A percentile compares a stretch with the other conserved stretches of the same genome.
Conservation (phyloP, 2,113 vertebrate genomes). For the Podarcis raffonei region DNA sequence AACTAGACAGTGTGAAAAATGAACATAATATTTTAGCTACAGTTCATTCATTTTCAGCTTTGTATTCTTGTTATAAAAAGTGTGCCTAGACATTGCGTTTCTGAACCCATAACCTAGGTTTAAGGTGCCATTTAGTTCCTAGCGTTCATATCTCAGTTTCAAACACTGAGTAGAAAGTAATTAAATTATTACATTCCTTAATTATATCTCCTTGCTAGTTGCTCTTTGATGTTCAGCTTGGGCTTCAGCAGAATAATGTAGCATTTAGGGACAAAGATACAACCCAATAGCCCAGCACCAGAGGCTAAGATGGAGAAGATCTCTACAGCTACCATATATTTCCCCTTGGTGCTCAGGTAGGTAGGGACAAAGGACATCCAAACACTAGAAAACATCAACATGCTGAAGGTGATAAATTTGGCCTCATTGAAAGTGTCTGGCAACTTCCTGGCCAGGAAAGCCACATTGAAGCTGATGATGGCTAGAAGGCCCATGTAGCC, state of each 20-base stretch:
- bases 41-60: too few species aligned
- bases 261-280: slow-evolving; percentile 1
- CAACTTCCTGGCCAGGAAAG: not conserved
- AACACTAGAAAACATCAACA: not conserved
- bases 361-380: not conserved
- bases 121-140: too few species aligned
- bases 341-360: not conserved
- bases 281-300: not conserved
- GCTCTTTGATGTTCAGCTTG: not conserved
- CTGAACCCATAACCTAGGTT: too few species aligned
- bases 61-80: too few species aligned
- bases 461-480: not conserved
- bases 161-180: too few species aligned
- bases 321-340: slow-evolving; percentile 17
- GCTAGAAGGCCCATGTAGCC: not conserved
- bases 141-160: too few species aligned
- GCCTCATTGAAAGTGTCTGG: not conserved
- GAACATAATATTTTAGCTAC: too few species aligned
- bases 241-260: not conserved
- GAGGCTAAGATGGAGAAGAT: slow-evolving; percentile 12
- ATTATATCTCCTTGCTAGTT: not conserved
- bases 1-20: too few species aligned
- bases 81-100: too few species aligned
- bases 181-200: not conserved
- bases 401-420: slow-evolving; percentile 10